A percentile compares a stretch with the other conserved stretches of the same genome.
These are phyloP conservation scores for Urechis unicinctus DNA, from an alignment of 2,888 invertebrate species.

Conservation along the genomic window DNA sequence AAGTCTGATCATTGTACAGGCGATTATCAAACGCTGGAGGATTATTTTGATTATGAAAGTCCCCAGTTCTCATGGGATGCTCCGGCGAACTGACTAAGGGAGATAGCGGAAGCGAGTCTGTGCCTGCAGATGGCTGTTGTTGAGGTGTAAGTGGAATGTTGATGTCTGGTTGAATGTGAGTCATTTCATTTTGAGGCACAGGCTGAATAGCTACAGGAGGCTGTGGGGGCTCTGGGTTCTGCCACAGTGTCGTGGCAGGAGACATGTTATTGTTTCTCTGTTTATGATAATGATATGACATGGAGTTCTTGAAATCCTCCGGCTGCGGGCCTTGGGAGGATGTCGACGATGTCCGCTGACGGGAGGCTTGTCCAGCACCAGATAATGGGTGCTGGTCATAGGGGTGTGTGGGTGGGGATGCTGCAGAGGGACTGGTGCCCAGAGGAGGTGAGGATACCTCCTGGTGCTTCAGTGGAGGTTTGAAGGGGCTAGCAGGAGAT, in stretches of 20 bases:
- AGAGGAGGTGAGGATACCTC: neutral
- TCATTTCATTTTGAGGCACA: too few relatives aligned
- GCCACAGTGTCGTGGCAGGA: slow-evolving; percentile 43
- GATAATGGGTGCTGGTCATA: neutral
- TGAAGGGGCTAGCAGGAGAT: slow-evolving; percentile 14
- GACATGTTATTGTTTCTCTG: slow-evolving; percentile 31
- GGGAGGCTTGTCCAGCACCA: neutral
- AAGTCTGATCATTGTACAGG: too few relatives aligned
- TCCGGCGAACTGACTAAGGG: too few relatives aligned
- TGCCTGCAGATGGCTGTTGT: too few relatives aligned
- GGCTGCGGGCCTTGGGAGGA: neutral
- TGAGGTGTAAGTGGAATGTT: too few relatives aligned
- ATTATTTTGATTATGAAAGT: too few relatives aligned
- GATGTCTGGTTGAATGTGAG: too few relatives aligned
- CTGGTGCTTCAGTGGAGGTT: slow-evolving; percentile 4
- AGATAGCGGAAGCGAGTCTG: too few relatives aligned
- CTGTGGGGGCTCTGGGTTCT: slow-evolving; percentile 26
- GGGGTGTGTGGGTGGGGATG: neutral
- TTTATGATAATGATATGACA: slow-evolving; percentile 17
- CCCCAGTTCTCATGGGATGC: too few relatives aligned
- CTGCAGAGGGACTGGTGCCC: neutral
- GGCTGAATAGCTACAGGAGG: too few relatives aligned
- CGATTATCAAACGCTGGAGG: too few relatives aligned
- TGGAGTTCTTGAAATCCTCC: slow-evolving; percentile 7
- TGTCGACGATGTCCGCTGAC: neutral